Base-by-base conservation (phyloP, 2,888 invertebrate species). In the Leuctra nigra region DNA sequence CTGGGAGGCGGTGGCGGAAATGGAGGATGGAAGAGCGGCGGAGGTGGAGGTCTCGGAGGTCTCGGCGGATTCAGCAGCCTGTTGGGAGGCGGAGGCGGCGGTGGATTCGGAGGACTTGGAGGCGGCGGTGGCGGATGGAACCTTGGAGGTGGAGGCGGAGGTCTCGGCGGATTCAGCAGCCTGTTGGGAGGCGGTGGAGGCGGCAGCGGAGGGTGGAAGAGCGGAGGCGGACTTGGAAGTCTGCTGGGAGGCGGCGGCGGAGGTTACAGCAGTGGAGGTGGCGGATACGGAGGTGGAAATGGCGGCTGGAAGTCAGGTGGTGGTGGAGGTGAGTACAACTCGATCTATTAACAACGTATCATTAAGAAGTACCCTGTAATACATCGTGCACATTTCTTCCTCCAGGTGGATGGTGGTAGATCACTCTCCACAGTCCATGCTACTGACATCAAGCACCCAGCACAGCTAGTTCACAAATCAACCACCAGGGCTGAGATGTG, bases 381-480 rank as follows among this genome's bases (percentile, higher is more conserved):
- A 4, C 44, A 44, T 2, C 13, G 23, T 50, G 23, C 11, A n/a
- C 35, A 36, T 36, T 23, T 18, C 39, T 16, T 53, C n/a, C 41
- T 54, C 2, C 54, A 54, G 54, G 54, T 25, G 54, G 54, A 13
- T 54, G 54, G 54, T 54, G 54, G 54, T 54, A 36, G 24, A n/a
- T n/a, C n/a, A 53, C 29, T 29, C 7, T 7, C 7, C 29, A 29
- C 29, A 29, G 11, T 29, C 29, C 6, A 11, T 6, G 29, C 11
- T 29, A 6, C 6, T 29, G 7, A 29, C 29, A 29, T 6, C 29
- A 29, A 6, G 11, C 6, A 7, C 29, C 7, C 29, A 29, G 29
- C 29, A 29, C 29, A 29, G n/a, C n/a, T n/a, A n/a, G n/a, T n/a
- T n/a, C n/a, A n/a, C n/a, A n/a, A n/a, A n/a, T n/a, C n/a, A n/a